A percentile compares a stretch with the other conserved stretches of the same genome.
Evolutionary conservation across 2,113 vertebrate species (phyloP).

Genomic region (Thunnus maccoyii): DNA sequence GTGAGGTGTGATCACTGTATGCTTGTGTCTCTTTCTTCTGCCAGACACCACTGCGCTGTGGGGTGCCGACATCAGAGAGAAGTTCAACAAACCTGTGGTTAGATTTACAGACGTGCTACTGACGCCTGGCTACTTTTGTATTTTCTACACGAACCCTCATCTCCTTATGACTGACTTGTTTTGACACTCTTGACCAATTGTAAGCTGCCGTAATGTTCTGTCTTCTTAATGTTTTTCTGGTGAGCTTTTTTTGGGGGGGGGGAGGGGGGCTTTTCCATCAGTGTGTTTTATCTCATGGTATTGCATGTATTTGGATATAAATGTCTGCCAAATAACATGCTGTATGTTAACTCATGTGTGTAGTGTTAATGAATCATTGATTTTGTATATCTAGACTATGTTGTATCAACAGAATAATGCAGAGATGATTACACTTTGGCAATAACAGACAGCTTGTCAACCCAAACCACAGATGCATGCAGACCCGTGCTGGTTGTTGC

Average conservation of each 20-base stretch:
- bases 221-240: not conserved
- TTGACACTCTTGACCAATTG: constrained; percentile 36
- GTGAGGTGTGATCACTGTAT: constrained; percentile 37
- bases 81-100: constrained; percentile 49
- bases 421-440: constrained; percentile 30
- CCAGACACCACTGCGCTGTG: constrained; percentile 46
- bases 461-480: constrained; percentile 33
- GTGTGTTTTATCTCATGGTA: not conserved
- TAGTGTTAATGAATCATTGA: constrained; percentile 14
- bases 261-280: not conserved
- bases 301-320: constrained; percentile 34
- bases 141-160: constrained; percentile 26
- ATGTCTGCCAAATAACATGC: not conserved
- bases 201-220: not conserved
- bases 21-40: constrained; percentile 28
- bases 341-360: constrained; percentile 14
- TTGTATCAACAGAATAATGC: constrained; percentile 46
- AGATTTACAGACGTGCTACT: constrained; percentile 30
- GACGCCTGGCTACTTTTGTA: constrained; percentile 29
- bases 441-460: constrained; percentile 28
- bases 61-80: constrained; percentile 49
- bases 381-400: constrained; percentile 35
- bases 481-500: constrained; percentile 35
- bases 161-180: constrained; percentile 22
- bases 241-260: no score